phyloP scores from a whole-genome alignment of 1,140 invertebrate species.

The Steinernema feltiae region DNA sequence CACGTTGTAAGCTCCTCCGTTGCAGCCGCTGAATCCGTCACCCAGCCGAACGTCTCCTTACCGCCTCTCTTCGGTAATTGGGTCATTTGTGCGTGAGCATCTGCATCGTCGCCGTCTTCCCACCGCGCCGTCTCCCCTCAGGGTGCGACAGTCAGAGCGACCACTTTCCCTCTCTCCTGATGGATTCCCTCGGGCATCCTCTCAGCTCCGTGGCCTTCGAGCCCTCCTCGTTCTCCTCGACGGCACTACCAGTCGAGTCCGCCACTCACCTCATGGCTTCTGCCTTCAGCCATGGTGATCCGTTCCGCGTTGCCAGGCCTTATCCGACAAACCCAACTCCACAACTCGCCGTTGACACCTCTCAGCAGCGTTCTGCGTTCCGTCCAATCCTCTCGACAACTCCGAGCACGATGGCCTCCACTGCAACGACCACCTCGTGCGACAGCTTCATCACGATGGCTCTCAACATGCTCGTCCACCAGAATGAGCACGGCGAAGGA shows the following conservation, averaged over 20 bases:
- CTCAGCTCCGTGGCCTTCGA: not conserved
- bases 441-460: slow-evolving; percentile 12
- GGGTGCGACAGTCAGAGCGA: not conserved
- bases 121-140: not conserved
- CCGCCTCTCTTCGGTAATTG: slow-evolving; percentile 12
- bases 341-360: not conserved
- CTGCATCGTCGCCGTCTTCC: not conserved
- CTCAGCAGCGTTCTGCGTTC: slow-evolving; percentile 3
- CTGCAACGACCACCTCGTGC: not conserved
- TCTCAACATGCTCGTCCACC: not conserved
- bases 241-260: not conserved
- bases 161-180: slow-evolving; percentile 7
- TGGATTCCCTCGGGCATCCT: slow-evolving; percentile 1
- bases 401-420: not conserved
- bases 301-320: not conserved
- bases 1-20: not conserved
- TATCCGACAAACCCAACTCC: not conserved
- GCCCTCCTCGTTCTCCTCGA: not conserved
- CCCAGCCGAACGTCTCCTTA: not conserved
- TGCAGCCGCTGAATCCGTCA: not conserved
- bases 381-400: slow-evolving; percentile 16
- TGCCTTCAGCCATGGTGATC: not conserved
- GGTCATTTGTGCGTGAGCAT: slow-evolving; percentile 10
- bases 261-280: slow-evolving; percentile 1
- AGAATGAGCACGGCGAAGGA: not conserved